Conservation (phyloP, 2,797 vertebrate species). For the Phrynocephalus vlangalii region DNA sequence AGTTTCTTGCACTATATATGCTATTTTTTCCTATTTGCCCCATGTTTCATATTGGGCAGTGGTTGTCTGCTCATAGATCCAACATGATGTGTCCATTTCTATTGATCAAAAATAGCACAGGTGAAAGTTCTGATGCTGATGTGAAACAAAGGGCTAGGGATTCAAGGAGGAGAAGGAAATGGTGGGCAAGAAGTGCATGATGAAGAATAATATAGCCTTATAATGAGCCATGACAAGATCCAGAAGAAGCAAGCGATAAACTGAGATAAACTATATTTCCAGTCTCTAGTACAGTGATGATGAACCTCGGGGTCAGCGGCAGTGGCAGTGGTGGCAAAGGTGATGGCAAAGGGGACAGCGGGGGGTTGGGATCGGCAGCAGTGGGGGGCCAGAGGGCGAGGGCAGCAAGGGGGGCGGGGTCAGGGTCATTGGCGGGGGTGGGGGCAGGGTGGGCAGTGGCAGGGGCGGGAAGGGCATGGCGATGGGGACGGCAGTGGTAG, state of each 20-base stretch:
- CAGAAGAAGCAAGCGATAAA: background rate
- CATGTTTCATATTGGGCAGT: background rate
- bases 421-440: too few relatives aligned
- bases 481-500: too few relatives aligned
- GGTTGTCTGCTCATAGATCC: background rate
- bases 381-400: too few relatives aligned
- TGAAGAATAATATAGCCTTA: background rate
- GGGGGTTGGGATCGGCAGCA: too few relatives aligned
- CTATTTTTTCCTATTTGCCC: too few relatives aligned
- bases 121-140: background rate
- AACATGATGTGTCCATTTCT: background rate
- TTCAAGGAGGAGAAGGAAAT: background rate
- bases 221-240: background rate
- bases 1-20: background rate
- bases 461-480: too few relatives aligned
- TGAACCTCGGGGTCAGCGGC: too few relatives aligned
- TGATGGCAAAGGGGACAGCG: too few relatives aligned
- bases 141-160: background rate
- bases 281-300: too few relatives aligned
- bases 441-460: too few relatives aligned
- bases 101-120: background rate
- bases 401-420: too few relatives aligned
- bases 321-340: too few relatives aligned
- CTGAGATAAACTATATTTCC: background rate
- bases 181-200: background rate